phyloP scores from a whole-genome alignment of 2,888 invertebrate genomes.

The Epinotia demarniana region DNA sequence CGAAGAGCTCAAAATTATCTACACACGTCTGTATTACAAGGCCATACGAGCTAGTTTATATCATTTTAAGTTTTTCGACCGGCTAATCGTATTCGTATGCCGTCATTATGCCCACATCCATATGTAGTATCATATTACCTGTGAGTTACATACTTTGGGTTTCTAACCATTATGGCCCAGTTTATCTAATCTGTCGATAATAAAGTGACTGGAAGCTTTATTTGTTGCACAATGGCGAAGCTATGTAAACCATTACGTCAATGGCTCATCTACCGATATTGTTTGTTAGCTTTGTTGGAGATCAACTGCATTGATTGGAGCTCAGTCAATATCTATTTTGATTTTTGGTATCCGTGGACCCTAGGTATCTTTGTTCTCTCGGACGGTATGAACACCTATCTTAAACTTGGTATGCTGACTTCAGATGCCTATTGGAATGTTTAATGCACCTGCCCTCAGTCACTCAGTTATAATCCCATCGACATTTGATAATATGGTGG shows the following conservation, averaged over 20 bases:
- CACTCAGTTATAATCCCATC: constrained; percentile 47
- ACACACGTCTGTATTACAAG: no score
- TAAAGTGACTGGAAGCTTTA: constrained; percentile 49
- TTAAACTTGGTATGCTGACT: background rate
- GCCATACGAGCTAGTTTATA: no score
- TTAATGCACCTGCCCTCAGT: no score
- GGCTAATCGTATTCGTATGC: background rate
- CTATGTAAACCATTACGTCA: constrained; percentile 56
- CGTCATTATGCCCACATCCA: background rate
- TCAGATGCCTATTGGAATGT: background rate
- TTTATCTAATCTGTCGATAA: constrained; percentile 51
- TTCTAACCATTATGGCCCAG: constrained; percentile 19
- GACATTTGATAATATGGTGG: constrained; percentile 51
- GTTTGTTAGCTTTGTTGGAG: constrained; percentile 29
- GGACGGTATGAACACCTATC: background rate
- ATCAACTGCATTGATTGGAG: constrained; percentile 25
- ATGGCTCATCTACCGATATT: constrained; percentile 50
- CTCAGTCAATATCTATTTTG: background rate
- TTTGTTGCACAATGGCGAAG: constrained; percentile 52
- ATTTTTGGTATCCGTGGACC: background rate
- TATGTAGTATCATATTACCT: constrained; percentile 15
- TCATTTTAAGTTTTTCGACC: no score
- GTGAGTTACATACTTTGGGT: constrained; percentile 15
- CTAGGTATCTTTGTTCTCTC: background rate
- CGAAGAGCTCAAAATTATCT: no score